A percentile compares a stretch with the other conserved stretches of the same genome.
Evolutionary conservation across 2,113 vertebrate species (phyloP).

Genomic region (Probosciger aterrimus): DNA sequence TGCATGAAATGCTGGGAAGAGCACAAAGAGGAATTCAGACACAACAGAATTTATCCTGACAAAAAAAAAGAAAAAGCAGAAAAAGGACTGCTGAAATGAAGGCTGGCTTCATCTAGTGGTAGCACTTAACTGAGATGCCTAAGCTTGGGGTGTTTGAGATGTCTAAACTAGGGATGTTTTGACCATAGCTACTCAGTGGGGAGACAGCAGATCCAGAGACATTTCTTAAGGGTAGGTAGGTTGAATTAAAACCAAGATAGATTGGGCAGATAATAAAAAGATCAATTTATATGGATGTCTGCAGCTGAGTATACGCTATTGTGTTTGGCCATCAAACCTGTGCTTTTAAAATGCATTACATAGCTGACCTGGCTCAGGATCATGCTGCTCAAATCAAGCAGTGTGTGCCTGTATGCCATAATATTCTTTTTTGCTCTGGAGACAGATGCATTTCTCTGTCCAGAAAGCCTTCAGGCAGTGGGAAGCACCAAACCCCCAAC

Average conservation of each 20-base stretch:
- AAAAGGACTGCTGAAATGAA: neutral
- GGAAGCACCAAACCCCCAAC: rapidly evolving
- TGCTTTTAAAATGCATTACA: rapidly evolving
- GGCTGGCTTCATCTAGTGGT: neutral
- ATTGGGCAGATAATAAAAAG: neutral
- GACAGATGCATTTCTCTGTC: rapidly evolving
- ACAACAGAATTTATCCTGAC: neutral
- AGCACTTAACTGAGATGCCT: neutral
- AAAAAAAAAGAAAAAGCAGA: neutral
- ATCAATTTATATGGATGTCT: neutral
- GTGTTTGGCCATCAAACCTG: neutral
- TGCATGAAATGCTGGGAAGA: conserved; percentile 23
- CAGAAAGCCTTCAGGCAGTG: neutral
- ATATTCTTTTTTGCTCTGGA: neutral
- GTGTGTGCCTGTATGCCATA: rapidly evolving
- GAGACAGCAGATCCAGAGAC: neutral
- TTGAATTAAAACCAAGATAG: neutral
- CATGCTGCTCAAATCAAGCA: neutral
- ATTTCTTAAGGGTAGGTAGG: neutral
- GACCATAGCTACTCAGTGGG: neutral
- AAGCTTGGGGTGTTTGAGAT: neutral
- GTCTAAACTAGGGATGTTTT: neutral
- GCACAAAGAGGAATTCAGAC: conserved; percentile 42
- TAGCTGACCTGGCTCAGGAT: neutral
- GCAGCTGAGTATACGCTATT: neutral